These are phyloP conservation scores for Dynastes tityus DNA, from an alignment of 2,888 invertebrate genomes.

Conservation along the genomic window DNA sequence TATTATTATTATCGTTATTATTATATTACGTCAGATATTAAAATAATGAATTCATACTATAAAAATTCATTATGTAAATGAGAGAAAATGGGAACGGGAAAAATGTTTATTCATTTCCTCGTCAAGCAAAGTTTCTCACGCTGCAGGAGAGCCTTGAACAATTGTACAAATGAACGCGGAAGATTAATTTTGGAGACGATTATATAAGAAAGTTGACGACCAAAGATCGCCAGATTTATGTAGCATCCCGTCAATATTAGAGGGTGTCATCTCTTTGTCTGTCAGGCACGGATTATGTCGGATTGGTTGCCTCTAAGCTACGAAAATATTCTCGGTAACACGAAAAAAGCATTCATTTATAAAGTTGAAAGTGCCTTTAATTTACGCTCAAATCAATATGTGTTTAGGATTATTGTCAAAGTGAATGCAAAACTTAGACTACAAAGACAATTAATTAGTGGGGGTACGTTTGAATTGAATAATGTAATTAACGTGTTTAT, in stretches of 20 bases:
- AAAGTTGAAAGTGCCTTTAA: neutral
- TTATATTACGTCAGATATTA: no score
- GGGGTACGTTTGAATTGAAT: constrained; percentile 29
- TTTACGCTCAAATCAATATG: neutral
- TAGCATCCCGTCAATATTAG: constrained; percentile 60
- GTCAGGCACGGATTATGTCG: constrained; percentile 60
- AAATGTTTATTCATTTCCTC: no score
- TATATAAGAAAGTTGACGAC: constrained; percentile 55
- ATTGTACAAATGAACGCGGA: constrained; percentile 55
- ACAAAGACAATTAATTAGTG: constrained; percentile 38
- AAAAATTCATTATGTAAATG: no score
- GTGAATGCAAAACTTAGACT: constrained; percentile 2
- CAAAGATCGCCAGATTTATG: constrained; percentile 60
- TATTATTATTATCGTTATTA: no score
- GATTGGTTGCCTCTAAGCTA: constrained; percentile 55
- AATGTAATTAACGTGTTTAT: constrained; percentile 31
- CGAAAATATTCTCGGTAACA: constrained; percentile 33
- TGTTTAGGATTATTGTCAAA: constrained; percentile 6
- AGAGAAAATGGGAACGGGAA: no score
- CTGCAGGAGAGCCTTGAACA: constrained; percentile 51
- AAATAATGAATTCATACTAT: no score
- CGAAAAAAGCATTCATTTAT: constrained; percentile 7
- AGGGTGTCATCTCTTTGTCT: constrained; percentile 59
- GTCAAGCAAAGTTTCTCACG: neutral
- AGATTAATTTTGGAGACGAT: constrained; percentile 59